These are phyloP conservation scores for Mola mola DNA, from an alignment of 2,113 vertebrate species.

Conservation along the genomic window DNA sequence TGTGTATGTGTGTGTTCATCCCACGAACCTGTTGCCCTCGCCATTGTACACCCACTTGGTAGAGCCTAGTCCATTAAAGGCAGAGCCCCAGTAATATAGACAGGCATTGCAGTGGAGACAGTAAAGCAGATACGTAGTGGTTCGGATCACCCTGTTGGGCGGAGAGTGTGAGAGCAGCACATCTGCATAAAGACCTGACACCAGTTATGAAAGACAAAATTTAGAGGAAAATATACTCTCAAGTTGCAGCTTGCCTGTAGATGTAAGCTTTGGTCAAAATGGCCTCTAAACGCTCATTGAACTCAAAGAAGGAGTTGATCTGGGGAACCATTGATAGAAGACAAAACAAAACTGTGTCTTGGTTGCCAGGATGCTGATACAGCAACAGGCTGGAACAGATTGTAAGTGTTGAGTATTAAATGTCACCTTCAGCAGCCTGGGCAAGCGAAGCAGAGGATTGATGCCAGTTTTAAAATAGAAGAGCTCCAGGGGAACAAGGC, in stretches of 20 bases:
- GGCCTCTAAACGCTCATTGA: slow-evolving; percentile 92
- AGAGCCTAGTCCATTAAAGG: slow-evolving; percentile 85
- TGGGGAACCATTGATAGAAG: slow-evolving; percentile 55
- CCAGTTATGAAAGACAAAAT: too few species aligned
- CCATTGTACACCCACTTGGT: slow-evolving; percentile 94
- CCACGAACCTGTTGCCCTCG: slow-evolving; percentile 90
- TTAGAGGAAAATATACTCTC: too few species aligned
- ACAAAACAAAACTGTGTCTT: not conserved
- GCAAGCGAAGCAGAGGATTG: slow-evolving; percentile 90
- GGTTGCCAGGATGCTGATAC: not conserved
- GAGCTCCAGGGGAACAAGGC: slow-evolving; percentile 92
- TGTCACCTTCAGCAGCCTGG: slow-evolving; percentile 91
- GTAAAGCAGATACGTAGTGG: slow-evolving; percentile 94
- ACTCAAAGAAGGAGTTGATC: slow-evolving; percentile 97
- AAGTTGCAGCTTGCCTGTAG: slow-evolving; percentile 88
- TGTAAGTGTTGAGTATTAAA: not conserved
- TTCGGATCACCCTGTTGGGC: slow-evolving; percentile 89
- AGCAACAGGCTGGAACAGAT: not conserved
- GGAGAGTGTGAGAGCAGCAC: not conserved
- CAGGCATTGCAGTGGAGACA: slow-evolving; percentile 94
- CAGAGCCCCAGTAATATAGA: slow-evolving; percentile 95
- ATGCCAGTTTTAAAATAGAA: slow-evolving; percentile 91
- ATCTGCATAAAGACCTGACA: not conserved
- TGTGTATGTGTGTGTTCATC: not conserved
- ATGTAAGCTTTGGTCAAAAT: slow-evolving; percentile 96